phyloP scores from a whole-genome alignment of 2,888 invertebrate genomes.

The Sussaba pulchella region DNA sequence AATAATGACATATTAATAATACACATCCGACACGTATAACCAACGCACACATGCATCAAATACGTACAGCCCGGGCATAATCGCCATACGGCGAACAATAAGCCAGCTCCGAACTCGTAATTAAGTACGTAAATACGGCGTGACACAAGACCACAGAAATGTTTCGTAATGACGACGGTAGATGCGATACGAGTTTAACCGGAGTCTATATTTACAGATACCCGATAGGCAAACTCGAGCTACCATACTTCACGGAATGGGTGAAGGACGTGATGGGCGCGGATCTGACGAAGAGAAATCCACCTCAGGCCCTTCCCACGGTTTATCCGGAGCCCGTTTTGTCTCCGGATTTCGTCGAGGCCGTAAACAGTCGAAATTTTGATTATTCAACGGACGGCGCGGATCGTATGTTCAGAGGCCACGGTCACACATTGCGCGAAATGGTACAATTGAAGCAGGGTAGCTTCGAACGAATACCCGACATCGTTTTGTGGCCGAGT shows the following conservation, averaged over 20 bases:
- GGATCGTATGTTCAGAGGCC: constrained; percentile 94
- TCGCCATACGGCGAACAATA: no score
- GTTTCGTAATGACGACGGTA: no score
- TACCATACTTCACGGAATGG: constrained; percentile 94
- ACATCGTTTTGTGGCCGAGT: constrained; percentile 97
- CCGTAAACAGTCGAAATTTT: constrained; percentile 86
- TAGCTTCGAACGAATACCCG: constrained; percentile 93
- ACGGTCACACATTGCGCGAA: constrained; percentile 97
- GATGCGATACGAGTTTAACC: no score
- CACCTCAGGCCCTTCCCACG: constrained; percentile 86
- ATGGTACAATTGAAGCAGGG: constrained; percentile 92
- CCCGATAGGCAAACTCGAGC: constrained; percentile 88
- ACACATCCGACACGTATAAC: no score
- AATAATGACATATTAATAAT: no score
- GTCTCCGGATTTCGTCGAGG: constrained; percentile 87
- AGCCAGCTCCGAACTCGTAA: no score
- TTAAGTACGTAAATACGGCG: no score
- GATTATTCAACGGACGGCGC: constrained; percentile 90
- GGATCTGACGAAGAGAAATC: constrained; percentile 84
- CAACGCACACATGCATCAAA: no score
- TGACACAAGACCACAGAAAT: no score
- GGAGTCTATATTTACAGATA: no score
- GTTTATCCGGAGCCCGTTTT: constrained; percentile 89
- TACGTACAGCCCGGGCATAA: no score
- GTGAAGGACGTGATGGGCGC: constrained; percentile 90